Evolutionary conservation across 2,797 vertebrate species (phyloP), one percentile per base, ranked within the genome.

Genomic region (Odontamblyopus lacepedii): DNA sequence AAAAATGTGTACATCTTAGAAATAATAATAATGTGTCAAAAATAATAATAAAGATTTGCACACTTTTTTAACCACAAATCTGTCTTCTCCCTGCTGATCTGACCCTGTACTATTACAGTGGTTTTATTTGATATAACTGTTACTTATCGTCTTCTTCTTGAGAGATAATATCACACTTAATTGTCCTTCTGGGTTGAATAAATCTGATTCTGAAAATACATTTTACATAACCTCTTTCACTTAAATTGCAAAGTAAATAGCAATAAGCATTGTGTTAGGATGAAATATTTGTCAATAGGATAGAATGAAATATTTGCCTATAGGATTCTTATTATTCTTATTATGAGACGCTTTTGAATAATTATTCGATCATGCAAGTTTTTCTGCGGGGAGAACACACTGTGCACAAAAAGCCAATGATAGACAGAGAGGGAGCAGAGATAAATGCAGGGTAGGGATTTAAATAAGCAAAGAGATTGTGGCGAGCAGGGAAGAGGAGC

Each of bases 401-500:
- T 67, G 80, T 83, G 75, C 83, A 72, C 38, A 75, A 87, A 89
- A 91, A 85, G 76, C 77, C 72, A 71, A 15, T 57, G 79, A 83
- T 73, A 35, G 70, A 83, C 78, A 56, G 80, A 80, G 83, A 76
- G 81, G 57, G 38, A 63, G 61, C 75, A 81, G 71, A 85, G 85
- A 92, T 88, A 92, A 90, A 91, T 88, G 88, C 86, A 92, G 88
- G 91, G 84, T 91, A 90, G 83, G 88, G 88, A 92, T 92, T 92
- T 90, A 91, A 92, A 92, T 86, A 80, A 91, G 89, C 85, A 63
- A 85, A 89, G 82, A 87, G 85, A 88, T 79, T 84, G 91, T 88
- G 90, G 91, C 81, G 91, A 93, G 91, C 84, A 85, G 11, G 88
- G 92, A 89, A 92, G 91, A 94, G 92, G 91, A 94, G 92, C 92